Evolutionary conservation across 2,888 invertebrate species (phyloP), one percentile per base, ranked within the genome.

Genomic region (Eustalomyia histrio): DNA sequence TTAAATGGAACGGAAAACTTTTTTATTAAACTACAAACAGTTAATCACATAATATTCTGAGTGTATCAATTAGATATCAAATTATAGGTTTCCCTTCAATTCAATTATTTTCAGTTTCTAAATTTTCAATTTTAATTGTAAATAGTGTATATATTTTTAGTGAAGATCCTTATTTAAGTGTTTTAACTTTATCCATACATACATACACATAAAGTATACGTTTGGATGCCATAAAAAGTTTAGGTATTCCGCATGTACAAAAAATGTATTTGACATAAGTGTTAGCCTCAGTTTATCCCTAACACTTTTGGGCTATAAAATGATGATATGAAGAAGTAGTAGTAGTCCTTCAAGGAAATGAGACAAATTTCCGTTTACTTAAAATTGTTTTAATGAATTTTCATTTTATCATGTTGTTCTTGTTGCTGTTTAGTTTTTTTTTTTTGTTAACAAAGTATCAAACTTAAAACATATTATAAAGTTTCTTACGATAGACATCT

Each of bases 391-490:
- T 58, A 33, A 10, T 29, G 10, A 29, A 10, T 63, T 50, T 50
- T 39, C 10, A 10, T 12, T 39, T 39, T 39, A 29, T 29, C 7
- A 29, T 29, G 10, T 39, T 14, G 39, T 12, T 39, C 12, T 39
- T 12, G 39, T 12, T 39, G 39, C 18, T 50, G 18, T n/a, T n/a
- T n/a, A n/a, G n/a, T n/a, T n/a, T 39, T 69, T 12, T 16, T 10
- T 18, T 35, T 39, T 33, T 35, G 21, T 52, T 61, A 24, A 35
- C 52, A 71, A 52, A 39, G 24, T 61, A 71, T 71, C 16, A 52
- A 52, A 52, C 52, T 35, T 52, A 2, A 60, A n/a, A 52, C 61
- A 52, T 35, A 52, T 39, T 24, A 6, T 21, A 61, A 71, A 60
- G 14, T 61, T 71, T 18, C 10, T 24, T 24, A 14, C n/a, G n/a